Conservation (phyloP, 37 sponge, comb jelly and placozoan genomes). For the Chondrilla cf. caribensis region DNA sequence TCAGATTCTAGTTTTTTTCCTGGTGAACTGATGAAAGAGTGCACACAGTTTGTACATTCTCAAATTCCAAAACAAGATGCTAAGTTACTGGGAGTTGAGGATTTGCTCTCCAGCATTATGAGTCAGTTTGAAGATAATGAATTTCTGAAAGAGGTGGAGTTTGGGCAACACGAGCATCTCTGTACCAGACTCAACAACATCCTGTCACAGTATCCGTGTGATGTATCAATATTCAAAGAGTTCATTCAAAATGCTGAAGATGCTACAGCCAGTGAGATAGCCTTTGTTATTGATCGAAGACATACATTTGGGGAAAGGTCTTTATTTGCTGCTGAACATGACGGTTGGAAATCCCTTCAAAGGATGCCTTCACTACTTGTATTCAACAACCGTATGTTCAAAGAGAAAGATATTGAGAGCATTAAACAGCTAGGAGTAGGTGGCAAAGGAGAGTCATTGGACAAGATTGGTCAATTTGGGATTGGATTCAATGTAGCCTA, state of each 20-base stretch:
- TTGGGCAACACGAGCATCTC: constrained; percentile 71
- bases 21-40: not conserved
- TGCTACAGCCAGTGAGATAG: constrained; percentile 68
- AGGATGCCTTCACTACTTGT: constrained; percentile 52
- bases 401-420: constrained; percentile 67
- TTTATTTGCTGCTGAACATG: constrained; percentile 31
- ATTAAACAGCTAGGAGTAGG: constrained; percentile 75
- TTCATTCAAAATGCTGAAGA: constrained; percentile 86
- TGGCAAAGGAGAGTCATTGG: constrained; percentile 53
- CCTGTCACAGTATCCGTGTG: constrained; percentile 60
- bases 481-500: constrained; percentile 89
- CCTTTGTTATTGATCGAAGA: constrained; percentile 61
- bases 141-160: constrained; percentile 52
- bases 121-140: constrained; percentile 39
- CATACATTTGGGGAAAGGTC: constrained; percentile 23
- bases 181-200: constrained; percentile 66
- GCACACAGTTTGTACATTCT: constrained; percentile 24
- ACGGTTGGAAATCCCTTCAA: constrained; percentile 56
- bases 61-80: constrained; percentile 29
- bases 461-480: constrained; percentile 77
- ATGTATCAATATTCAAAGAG: constrained; percentile 69
- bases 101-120: constrained; percentile 39
- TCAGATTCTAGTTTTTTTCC: not conserved
- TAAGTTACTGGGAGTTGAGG: constrained; percentile 26
- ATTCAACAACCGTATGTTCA: constrained; percentile 68